phyloP scores from a whole-genome alignment of 1,140 invertebrate species.

The Neodiprion virginianus region DNA sequence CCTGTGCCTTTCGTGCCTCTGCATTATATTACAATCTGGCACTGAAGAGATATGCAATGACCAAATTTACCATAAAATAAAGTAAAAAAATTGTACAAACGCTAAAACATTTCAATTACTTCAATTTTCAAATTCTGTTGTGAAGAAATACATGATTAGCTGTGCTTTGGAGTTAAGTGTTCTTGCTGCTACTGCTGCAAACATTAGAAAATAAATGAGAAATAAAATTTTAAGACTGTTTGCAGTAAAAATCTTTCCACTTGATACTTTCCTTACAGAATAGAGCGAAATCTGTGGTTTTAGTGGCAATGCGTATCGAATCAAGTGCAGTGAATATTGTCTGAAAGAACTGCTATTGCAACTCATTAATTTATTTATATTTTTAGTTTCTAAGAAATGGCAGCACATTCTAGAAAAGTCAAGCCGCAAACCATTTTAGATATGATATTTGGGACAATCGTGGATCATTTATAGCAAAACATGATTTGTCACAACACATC shows the following conservation, averaged over 20 bases:
- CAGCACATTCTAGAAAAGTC: no score
- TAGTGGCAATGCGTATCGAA: background rate
- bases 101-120: background rate
- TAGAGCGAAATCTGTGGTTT: background rate
- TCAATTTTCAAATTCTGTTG: background rate
- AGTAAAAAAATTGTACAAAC: background rate
- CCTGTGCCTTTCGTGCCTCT: slow-evolving; percentile 15
- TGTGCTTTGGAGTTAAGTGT: background rate
- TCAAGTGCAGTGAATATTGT: no score
- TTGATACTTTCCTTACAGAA: background rate
- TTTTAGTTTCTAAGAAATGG: no score
- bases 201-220: background rate
- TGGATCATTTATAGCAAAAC: no score
- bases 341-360: no score
- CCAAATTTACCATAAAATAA: slow-evolving; percentile 1
- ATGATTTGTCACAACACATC: no score
- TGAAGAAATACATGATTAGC: background rate
- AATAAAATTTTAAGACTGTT: background rate
- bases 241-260: background rate
- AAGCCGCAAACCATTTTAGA: no score
- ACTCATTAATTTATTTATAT: no score
- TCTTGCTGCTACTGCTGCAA: background rate
- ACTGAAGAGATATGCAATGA: slow-evolving; percentile 5
- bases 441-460: no score
- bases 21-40: slow-evolving; percentile 8